Evolutionary conservation across 2,797 vertebrate genomes (phyloP), one percentile per base, ranked within the genome.

Genomic region (Gymnoscopelus microlampas): DNA sequence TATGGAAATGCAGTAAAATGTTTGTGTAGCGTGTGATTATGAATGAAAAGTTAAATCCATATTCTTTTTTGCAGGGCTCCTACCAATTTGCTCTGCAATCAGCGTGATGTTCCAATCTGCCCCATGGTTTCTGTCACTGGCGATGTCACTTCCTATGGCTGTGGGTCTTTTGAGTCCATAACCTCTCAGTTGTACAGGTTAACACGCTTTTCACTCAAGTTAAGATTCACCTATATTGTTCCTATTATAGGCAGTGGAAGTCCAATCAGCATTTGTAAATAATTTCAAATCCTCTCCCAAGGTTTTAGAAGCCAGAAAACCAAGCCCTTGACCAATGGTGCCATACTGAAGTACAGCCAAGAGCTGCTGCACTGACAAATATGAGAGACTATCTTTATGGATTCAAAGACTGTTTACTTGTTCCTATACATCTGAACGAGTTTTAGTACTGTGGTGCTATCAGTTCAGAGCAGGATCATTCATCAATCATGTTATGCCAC

Each of bases 61-160:
- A 0, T 14, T 71, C 68, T 88, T 49, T 63, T 0, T 79, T 73
- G 6, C 84, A 95, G 94, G 94, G 79, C 77, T 92, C 80, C 88
- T 94, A 66, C 91, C 91, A 3, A 82, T 94, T 76, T 95, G 94
- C 84, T 93, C 92, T 47, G 94, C 91, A 7, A 74, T 94, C 66
- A 91, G 86, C 39, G 68, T 92, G 3, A 85, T 89, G 80, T 87
- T 82, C 55, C 71, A 93, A n/a, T 85, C 88, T 0, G 82, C 88
- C 0, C 79, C 87, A 0, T 92, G 89, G 91, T 48, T 93, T 71
- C 63, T 92, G 74, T 86, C 85, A 0, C 60, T 91, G 70, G 48
- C 87, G 78, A 87, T 93, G 81, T 93, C 91, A 60, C 85, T 95
- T 81, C 87, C 89, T 78, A 64, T 93, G 48, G 83, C 88, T 9